Evolutionary conservation across 1,140 invertebrate genomes (phyloP), one percentile per base, ranked within the genome.

Genomic region (Yoshiicerus persimilis): DNA sequence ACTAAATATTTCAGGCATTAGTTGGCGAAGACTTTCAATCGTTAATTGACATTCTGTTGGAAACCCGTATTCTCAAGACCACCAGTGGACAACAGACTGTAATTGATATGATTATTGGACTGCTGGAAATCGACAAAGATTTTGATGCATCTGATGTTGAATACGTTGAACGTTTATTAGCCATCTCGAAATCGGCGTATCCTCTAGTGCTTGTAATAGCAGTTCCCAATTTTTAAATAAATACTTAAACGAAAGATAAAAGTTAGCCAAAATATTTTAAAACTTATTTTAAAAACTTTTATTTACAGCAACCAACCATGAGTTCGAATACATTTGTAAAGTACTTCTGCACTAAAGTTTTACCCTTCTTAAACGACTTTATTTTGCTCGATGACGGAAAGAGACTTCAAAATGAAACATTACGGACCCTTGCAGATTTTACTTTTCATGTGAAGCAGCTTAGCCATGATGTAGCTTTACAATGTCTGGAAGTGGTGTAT

Each of bases 21-120:
- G 97, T 96, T 56, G 96, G 96, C 83, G 97, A 98, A 91, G 98
- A 99, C 93, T 98, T 98, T 93, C 95, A 97, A 88, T 94, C 95
- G 77, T 95, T 99, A 39, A 97, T 99, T 95, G 96, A 96, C 25
- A 94, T 98, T 86, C 93, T 99, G 88, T 95, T 95, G 1, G 95
- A 95, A 92, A 96, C 98, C 11, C 95, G 95, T 92, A 93, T 97
- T 66, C 96, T 96, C 75, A 96, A 95, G 89, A 96, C 96, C 41
- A 93, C 96, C 25, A 94, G 93, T 89, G 97, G 97, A 10, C 96
- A 98, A 91, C 96, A 97, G 91, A 96, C 97, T 92, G 92, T 99
- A 34, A 95, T 98, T 30, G 95, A 97, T 88, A 95, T 98, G 83
- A 95, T 97, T 30, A 95, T 95, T 25, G 95, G 97, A 89, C 95